phyloP scores from a whole-genome alignment of 2,797 vertebrate genomes.

The Clarias laeviceps region DNA sequence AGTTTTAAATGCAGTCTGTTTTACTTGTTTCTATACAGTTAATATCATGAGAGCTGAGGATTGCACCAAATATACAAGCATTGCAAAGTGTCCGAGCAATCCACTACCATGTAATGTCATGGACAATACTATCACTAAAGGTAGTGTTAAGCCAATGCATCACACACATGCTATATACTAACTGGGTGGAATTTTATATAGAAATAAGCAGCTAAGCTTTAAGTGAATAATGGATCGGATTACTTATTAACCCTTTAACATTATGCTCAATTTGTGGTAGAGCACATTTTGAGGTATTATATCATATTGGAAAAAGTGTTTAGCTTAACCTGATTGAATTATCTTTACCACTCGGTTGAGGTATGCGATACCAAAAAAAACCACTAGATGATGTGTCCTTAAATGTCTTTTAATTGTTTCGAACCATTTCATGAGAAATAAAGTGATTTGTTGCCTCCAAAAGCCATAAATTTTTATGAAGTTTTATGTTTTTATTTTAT shows the following conservation, averaged over 20 bases:
- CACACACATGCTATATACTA: background rate
- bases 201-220: background rate
- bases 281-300: too few species aligned
- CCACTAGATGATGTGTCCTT: too few species aligned
- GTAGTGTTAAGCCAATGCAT: background rate
- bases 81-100: background rate
- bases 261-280: too few species aligned
- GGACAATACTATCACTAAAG: background rate
- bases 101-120: background rate
- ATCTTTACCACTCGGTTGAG: too few species aligned
- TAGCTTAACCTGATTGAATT: too few species aligned
- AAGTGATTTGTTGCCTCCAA: too few species aligned
- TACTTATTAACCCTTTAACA: background rate
- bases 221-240: background rate
- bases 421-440: too few species aligned
- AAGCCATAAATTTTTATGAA: too few species aligned
- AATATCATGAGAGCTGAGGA: background rate
- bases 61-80: background rate
- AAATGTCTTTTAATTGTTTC: too few species aligned
- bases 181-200: background rate
- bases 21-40: background rate
- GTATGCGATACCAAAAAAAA: too few species aligned
- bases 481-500: too few species aligned
- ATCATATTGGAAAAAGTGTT: too few species aligned
- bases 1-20: background rate